Evolutionary conservation across 2,888 invertebrate genomes (phyloP).

Genomic region (Pachycephus smyrnensis): DNA sequence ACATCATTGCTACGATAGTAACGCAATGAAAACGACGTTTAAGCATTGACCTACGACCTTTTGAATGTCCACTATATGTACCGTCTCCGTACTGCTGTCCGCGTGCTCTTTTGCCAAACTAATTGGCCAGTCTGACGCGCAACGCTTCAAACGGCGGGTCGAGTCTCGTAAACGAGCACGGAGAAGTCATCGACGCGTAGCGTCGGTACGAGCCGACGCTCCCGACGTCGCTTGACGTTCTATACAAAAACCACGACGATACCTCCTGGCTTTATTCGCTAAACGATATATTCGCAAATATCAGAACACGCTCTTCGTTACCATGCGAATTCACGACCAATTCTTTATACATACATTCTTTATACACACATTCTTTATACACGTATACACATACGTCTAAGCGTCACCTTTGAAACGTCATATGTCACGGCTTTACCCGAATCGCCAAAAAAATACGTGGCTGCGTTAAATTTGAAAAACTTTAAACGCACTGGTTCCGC

Average conservation of each 20-base stretch:
- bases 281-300: neutral
- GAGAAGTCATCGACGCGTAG: neutral
- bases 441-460: neutral
- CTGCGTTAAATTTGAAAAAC: neutral
- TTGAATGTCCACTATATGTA: neutral
- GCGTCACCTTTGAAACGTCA: neutral
- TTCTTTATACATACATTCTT: neutral
- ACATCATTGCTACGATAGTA: neutral
- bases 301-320: neutral
- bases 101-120: neutral
- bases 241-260: neutral
- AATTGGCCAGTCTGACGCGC: neutral
- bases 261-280: neutral
- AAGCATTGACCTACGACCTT: neutral
- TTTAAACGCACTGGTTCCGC: slow-evolving; percentile 10
- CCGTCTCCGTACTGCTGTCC: neutral
- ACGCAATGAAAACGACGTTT: neutral
- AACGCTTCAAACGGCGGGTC: slow-evolving; percentile 1
- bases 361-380: neutral
- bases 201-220: neutral
- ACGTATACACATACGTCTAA: neutral
- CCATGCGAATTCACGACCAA: neutral
- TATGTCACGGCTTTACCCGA: neutral
- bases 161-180: neutral
- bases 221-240: neutral